Percentiles rank a stretch among this genome's conserved stretches.
Evolutionary conservation across 2,113 vertebrate species (phyloP).

Genomic region (Sphaerodactylus townsendi): DNA sequence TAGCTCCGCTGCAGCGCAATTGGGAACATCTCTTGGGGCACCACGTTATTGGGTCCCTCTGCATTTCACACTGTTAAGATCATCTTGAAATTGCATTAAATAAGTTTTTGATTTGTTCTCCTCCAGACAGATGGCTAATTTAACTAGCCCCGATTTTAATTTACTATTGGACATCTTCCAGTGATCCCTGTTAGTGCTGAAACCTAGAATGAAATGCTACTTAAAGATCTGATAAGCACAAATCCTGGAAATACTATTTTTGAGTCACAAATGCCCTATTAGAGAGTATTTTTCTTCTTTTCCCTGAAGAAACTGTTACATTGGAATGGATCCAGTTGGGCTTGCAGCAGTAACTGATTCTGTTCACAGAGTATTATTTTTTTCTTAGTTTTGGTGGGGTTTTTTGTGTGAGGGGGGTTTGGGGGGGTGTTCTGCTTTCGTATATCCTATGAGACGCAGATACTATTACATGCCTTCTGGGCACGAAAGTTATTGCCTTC

Average conservation of each 20-base stretch:
- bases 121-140: conserved; percentile 40
- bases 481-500: conserved; percentile 41
- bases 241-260: conserved; percentile 59
- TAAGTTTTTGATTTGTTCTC: conserved; percentile 23
- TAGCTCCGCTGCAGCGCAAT: background rate
- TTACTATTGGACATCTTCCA: conserved; percentile 36
- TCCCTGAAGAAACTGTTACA: conserved; percentile 37
- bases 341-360: conserved; percentile 61
- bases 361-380: conserved; percentile 51
- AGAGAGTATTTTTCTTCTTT: conserved; percentile 38
- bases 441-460: conserved; percentile 34
- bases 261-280: conserved; percentile 48
- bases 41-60: background rate
- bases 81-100: conserved; percentile 13
- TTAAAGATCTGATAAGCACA: conserved; percentile 40
- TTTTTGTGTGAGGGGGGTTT: too few species aligned
- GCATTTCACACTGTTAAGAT: conserved; percentile 6
- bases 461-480: background rate
- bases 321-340: conserved; percentile 46
- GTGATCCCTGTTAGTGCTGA: background rate
- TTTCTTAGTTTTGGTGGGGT: conserved; percentile 4
- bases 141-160: conserved; percentile 31
- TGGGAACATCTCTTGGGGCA: background rate
- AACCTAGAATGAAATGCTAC: conserved; percentile 41
- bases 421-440: conserved; percentile 26